Conservation (phyloP, 2,888 invertebrate genomes). For the Helobdella robusta region DNA sequence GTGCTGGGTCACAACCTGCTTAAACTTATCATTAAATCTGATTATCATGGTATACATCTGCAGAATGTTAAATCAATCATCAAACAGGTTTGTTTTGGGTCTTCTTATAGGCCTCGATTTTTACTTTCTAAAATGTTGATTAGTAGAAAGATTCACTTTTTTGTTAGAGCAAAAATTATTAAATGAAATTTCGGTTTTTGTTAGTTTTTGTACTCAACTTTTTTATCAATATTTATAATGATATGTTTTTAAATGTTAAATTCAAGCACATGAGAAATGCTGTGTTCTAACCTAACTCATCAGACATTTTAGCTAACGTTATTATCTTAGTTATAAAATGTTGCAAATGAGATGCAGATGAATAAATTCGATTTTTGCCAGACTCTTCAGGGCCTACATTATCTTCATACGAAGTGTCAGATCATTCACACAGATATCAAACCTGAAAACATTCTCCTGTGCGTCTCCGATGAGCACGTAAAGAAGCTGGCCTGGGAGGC, state of each 20-base stretch:
- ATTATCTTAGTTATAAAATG: too few relatives aligned
- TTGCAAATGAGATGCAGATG: too few relatives aligned
- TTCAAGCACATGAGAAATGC: too few relatives aligned
- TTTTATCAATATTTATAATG: too few relatives aligned
- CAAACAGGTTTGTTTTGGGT: constrained; percentile 60
- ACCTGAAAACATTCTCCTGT: constrained; percentile 79
- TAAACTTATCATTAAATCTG: constrained; percentile 93
- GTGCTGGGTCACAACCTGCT: constrained; percentile 94
- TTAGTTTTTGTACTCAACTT: too few relatives aligned
- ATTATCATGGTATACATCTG: constrained; percentile 91
- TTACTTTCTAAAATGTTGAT: neutral
- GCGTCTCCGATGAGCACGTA: constrained; percentile 80
- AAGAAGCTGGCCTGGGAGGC: constrained; percentile 81
- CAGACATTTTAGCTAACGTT: too few relatives aligned
- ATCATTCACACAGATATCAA: constrained; percentile 63
- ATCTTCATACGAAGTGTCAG: constrained; percentile 91
- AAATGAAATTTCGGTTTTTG: too few relatives aligned
- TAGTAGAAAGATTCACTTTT: too few relatives aligned
- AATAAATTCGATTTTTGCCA: too few relatives aligned
- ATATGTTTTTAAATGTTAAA: too few relatives aligned
- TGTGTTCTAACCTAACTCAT: too few relatives aligned
- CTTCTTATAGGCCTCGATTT: neutral
- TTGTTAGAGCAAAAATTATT: too few relatives aligned
- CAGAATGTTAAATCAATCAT: constrained; percentile 90
- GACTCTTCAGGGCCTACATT: constrained; percentile 73